Base-by-base conservation (phyloP, 2,797 vertebrate genomes). In the Lepidocolaptes lacrymiger region DNA sequence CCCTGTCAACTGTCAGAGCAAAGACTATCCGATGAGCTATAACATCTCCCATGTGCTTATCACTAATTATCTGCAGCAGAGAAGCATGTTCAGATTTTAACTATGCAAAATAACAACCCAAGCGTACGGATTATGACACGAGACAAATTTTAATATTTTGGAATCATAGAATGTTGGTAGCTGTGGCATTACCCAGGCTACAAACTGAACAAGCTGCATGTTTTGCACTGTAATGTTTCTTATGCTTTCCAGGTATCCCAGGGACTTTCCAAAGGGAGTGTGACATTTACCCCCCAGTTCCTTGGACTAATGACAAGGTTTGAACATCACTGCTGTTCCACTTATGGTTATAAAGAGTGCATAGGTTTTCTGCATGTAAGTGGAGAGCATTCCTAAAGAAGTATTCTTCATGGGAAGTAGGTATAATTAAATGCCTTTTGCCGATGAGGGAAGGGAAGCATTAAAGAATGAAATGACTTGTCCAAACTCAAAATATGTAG, bases 31-130 rank as follows among this genome's bases (percentile, higher is more conserved):
- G 74, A 39, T 0, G 9, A 94, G 62, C 59, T 91, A 56, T 66
- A 91, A 85, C 93, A 92, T 77, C 79, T 94, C 91, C 90, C 91
- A 44, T 85, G 85, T 91, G 91, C 43, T 34, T 66, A 83, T 55
- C 48, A 44, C 77, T 97, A 97, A 95, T 97, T 96, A 96, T 91
- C 82, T 93, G 76, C 89, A 89, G 56, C 36, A 18, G n/a, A 94
- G 74, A 95, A 85, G 46, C 73, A 69, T 93, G 89, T 89, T 94
- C 23, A 7, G 39, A 46, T 89, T 95, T 96, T 95, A 95, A 80
- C 90, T 68, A 73, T 68, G 85, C 82, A 91, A 89, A 96, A 86
- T 88, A 96, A 92, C 91, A 95, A 87, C 64, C 61, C 69, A 69
- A 88, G 89, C 4, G 0, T 79, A 77, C 1, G 23, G 66, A 94